Evolutionary conservation across 2,113 vertebrate genomes (phyloP).

Genomic region (Apaloderma vittatum): DNA sequence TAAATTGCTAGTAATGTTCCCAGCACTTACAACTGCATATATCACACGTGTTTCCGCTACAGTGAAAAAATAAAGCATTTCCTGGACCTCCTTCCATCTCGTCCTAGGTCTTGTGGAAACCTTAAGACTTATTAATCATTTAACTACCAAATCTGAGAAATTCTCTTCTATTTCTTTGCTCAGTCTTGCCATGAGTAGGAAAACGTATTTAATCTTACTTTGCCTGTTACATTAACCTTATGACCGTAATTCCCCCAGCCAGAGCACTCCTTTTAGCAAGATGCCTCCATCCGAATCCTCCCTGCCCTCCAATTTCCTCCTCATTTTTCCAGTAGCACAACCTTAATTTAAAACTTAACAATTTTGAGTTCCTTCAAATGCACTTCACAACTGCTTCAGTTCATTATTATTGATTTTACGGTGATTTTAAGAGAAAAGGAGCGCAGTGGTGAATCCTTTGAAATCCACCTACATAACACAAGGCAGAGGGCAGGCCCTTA

Average conservation of each 20-base stretch:
- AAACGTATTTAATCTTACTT: background rate
- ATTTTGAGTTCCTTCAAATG: background rate
- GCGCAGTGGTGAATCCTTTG: background rate
- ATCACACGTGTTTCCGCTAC: fast-evolving
- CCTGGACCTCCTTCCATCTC: background rate
- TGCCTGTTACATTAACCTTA: background rate
- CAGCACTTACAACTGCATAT: background rate
- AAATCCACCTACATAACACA: background rate
- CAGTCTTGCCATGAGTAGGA: background rate
- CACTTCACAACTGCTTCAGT: background rate
- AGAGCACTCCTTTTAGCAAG: background rate
- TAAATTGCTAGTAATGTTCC: background rate
- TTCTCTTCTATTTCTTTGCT: background rate
- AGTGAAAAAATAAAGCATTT: background rate
- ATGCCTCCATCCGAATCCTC: fast-evolving
- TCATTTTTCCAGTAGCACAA: background rate
- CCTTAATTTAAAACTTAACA: background rate
- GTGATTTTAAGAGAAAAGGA: background rate
- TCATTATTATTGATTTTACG: background rate
- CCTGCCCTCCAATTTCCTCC: background rate
- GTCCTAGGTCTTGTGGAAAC: background rate
- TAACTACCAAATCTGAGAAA: background rate
- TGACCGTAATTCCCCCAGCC: background rate
- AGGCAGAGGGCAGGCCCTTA: background rate
- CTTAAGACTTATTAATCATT: background rate